Base-by-base conservation (phyloP, 2,888 invertebrate species). In the Entomobrya multifasciata region DNA sequence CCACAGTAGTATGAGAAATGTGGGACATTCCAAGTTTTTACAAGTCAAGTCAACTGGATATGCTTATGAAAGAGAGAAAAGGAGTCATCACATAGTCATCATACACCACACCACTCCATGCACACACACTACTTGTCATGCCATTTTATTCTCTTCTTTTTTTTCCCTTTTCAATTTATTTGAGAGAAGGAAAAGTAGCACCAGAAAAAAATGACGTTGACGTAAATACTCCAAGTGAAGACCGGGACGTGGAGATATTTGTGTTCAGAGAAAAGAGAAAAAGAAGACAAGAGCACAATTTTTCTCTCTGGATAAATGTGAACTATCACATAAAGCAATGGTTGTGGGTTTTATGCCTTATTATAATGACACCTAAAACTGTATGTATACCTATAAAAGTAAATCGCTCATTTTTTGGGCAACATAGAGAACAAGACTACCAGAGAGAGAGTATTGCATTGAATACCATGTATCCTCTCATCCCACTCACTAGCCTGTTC, bases 121-220 rank as follows among this genome's bases (percentile, higher is more conserved):
- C n/a, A n/a, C n/a, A n/a, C n/a, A n/a, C n/a, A n/a, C n/a, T n/a
- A n/a, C n/a, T n/a, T n/a, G n/a, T n/a, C n/a, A n/a, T n/a, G n/a
- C 10, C 20, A 3, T 44, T 67, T 67, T 20, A 15, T n/a, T 41
- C 22, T 17, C 30, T 57, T 27, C 36, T 55, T 27, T 55, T 47
- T 55, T 52, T 52, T 52, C 47, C 65, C 67, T 67, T 80, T 80
- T 49, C 76, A 67, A 67, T 41, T 67, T 36, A 36, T 41, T 20
- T 67, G 41, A 17, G 41, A 41, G 20, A 3, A 30, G 27, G 60
- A 1, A 60, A 20, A 76, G 30, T 60, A 20, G 41, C 25, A 57
- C n/a, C 20, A 25, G n/a, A 47, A 76, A 25, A 41, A 78, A 78
- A 78, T 77, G 77, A 77, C 77, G 44, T 77, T 77, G 77, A 77